Evolutionary conservation across 2,888 invertebrate genomes (phyloP), one percentile per base, ranked within the genome.

Genomic region (Xanthostigma xanthostigma): DNA sequence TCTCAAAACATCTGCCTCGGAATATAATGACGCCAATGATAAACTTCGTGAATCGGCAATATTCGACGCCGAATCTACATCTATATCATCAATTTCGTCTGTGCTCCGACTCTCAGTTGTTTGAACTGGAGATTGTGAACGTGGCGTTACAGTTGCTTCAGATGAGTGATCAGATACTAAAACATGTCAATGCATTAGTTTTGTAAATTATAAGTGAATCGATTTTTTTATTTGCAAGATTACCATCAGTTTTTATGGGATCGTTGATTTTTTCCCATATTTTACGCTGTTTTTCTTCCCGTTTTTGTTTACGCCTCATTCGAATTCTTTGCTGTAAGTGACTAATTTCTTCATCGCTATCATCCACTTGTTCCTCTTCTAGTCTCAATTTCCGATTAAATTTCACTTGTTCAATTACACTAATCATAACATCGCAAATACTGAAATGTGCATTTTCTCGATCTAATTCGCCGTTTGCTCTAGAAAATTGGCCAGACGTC

Each of bases 371-470:
- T 54, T 74, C 73, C 49, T 73, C 72, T 10, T 62, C 62, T 41
- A 71, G 54, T 49, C 67, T 65, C 48, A 71, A 64, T 53, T 72
- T 66, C 41, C 68, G 67, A 44, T 74, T 75, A 61, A 79, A 81
- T 60, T 79, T 79, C 9, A 81, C 73, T 59, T 81, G 79, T 60
- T 88, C 88, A 54, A 88, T 84, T 11, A 85, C 87, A 9, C 85
- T 78, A 53, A 89, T 89, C 60, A 89, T 77, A 0, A 86, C 86
- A 65, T 90, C 89, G 2, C 84, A 85, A 52, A 89, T 80, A 59
- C 78, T 81, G 63, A 90, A 89, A 67, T 90, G 89, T 1, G 88
- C 87, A 67, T 89, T 89, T 67, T 90, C 89, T 60, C 87, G 68
- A 59, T 88, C 88, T 50, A 88, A 67, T 59, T 86, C 85, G 0